Evolutionary conservation across 2,113 vertebrate species (phyloP).

Genomic region (Pachycephala philippinensis): DNA sequence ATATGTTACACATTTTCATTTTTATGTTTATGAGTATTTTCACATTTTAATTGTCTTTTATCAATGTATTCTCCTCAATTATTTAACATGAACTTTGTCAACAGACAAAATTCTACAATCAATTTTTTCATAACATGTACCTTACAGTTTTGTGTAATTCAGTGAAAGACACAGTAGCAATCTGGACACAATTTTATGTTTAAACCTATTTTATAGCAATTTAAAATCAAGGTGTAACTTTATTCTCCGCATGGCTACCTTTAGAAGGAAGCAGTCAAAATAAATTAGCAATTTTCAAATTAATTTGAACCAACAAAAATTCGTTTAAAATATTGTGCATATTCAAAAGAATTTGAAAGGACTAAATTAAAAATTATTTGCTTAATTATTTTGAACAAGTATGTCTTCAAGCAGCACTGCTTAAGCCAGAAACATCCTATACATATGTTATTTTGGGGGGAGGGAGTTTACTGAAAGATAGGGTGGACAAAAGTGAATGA

Average conservation of each 20-base stretch:
- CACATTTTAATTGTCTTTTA: background rate
- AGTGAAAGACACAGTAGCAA: background rate
- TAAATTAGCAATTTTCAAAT: background rate
- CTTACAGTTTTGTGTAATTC: background rate
- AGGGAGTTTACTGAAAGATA: background rate
- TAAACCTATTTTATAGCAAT: background rate
- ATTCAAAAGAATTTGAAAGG: background rate
- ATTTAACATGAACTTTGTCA: background rate
- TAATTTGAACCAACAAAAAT: background rate
- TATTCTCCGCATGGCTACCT: background rate
- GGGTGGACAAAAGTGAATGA: background rate
- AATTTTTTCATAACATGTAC: background rate
- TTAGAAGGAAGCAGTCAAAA: background rate
- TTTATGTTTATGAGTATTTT: background rate
- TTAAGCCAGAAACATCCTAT: background rate
- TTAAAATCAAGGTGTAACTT: background rate
- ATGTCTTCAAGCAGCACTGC: background rate
- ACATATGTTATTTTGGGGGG: fast-evolving
- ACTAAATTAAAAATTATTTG: background rate
- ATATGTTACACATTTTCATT: background rate
- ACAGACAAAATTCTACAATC: background rate
- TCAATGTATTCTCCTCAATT: background rate
- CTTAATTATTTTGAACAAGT: background rate
- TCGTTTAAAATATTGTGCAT: background rate
- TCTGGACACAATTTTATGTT: background rate